Evolutionary conservation across 2,888 invertebrate genomes (phyloP).

Genomic region (Hyppa rectilinea): DNA sequence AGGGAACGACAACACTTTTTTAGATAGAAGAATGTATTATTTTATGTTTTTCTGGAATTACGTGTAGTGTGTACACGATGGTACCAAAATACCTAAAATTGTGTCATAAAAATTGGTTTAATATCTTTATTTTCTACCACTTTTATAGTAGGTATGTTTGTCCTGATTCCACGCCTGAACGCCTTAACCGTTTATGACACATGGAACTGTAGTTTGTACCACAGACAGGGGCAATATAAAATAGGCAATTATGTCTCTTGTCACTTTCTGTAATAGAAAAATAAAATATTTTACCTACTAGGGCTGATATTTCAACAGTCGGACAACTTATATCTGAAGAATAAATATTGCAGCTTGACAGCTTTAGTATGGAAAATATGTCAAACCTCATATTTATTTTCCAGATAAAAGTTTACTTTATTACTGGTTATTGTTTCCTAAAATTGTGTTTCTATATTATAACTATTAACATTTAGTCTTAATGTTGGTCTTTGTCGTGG

Average conservation of each 20-base stretch:
- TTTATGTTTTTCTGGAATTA: slow-evolving; percentile 18
- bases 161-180: neutral
- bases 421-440: no score
- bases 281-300: no score
- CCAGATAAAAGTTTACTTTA: no score
- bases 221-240: neutral
- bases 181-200: neutral
- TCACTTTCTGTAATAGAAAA: neutral
- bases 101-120: slow-evolving; percentile 37
- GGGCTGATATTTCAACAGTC: no score
- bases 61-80: slow-evolving; percentile 27
- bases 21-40: neutral
- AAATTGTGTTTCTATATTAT: no score
- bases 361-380: no score
- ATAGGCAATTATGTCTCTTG: neutral
- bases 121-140: slow-evolving; percentile 9
- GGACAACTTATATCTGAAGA: no score
- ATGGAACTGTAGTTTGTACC: neutral
- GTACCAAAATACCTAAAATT: slow-evolving; percentile 18
- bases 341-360: no score
- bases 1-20: slow-evolving; percentile 24
- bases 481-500: no score
- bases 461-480: no score
- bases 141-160: slow-evolving; percentile 12
- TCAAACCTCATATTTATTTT: no score